Evolutionary conservation across 2,113 vertebrate species (phyloP).

Genomic region (Microtus pennsylvanicus): DNA sequence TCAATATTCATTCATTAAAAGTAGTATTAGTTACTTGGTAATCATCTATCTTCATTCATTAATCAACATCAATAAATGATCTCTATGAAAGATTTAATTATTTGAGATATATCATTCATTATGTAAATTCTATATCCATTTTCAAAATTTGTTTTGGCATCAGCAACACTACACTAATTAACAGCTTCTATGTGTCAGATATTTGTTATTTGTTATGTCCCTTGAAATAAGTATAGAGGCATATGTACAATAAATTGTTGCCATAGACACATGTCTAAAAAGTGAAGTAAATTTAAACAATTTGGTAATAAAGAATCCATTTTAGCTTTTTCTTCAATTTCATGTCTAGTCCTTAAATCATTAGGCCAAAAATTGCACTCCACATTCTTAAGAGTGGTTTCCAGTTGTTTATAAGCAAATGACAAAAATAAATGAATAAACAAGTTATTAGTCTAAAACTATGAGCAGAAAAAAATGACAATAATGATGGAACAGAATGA

Average conservation of each 20-base stretch:
- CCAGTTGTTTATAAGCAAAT: neutral
- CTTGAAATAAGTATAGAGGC: neutral
- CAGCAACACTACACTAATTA: neutral
- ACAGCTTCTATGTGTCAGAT: neutral
- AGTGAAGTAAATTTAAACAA: neutral
- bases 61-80: neutral
- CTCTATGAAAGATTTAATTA: neutral
- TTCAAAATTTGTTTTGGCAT: neutral
- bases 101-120: neutral
- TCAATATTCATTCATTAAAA: neutral
- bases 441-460: neutral
- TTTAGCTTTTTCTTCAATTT: neutral
- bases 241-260: neutral
- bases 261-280: neutral
- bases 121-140: neutral
- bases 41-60: neutral
- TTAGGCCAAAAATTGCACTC: neutral
- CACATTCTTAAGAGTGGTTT: neutral
- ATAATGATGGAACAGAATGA: neutral
- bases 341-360: neutral
- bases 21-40: neutral
- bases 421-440: neutral
- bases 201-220: neutral
- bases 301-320: neutral
- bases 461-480: neutral